Conservation (phyloP, 1,140 invertebrate genomes). For the Samia ricini region DNA sequence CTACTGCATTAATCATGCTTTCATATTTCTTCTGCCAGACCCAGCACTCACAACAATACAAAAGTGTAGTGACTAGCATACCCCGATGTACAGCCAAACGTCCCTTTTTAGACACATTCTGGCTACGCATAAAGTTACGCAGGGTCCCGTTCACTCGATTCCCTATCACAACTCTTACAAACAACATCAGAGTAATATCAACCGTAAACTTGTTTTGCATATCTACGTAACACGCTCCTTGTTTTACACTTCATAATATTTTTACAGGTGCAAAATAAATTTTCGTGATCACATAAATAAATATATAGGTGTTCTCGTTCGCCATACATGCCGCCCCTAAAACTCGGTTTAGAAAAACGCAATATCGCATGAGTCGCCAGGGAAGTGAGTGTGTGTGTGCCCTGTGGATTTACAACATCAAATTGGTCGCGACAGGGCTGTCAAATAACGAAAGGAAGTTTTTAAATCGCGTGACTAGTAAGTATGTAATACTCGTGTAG, state of each 20-base stretch:
- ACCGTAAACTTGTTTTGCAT: slow-evolving; percentile 8
- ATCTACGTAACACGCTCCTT: slow-evolving; percentile 4
- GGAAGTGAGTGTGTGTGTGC: slow-evolving; percentile 73
- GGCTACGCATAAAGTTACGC: no score
- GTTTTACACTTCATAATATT: slow-evolving; percentile 19
- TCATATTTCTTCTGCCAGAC: no score
- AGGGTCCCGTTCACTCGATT: no score
- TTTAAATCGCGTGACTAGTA: slow-evolving; percentile 46
- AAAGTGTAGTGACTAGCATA: no score
- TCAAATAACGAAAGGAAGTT: slow-evolving; percentile 48
- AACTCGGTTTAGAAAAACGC: slow-evolving; percentile 70
- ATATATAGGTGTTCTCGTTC: slow-evolving; percentile 27
- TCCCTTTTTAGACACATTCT: no score
- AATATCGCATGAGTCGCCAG: slow-evolving; percentile 74
- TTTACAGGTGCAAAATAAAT: slow-evolving; percentile 36
- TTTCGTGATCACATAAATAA: slow-evolving; percentile 60
- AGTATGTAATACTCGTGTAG: slow-evolving; percentile 19
- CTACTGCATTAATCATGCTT: no score
- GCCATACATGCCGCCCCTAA: slow-evolving; percentile 33
- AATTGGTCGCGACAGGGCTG: slow-evolving; percentile 70
- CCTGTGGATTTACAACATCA: slow-evolving; percentile 74
- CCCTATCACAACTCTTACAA: neutral
- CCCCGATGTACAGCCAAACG: no score
- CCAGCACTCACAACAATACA: no score
- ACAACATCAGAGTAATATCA: neutral